Percentiles rank a stretch among this genome's conserved stretches.
Evolutionary conservation across 2,113 vertebrate genomes (phyloP).

Genomic region (Perca flavescens): DNA sequence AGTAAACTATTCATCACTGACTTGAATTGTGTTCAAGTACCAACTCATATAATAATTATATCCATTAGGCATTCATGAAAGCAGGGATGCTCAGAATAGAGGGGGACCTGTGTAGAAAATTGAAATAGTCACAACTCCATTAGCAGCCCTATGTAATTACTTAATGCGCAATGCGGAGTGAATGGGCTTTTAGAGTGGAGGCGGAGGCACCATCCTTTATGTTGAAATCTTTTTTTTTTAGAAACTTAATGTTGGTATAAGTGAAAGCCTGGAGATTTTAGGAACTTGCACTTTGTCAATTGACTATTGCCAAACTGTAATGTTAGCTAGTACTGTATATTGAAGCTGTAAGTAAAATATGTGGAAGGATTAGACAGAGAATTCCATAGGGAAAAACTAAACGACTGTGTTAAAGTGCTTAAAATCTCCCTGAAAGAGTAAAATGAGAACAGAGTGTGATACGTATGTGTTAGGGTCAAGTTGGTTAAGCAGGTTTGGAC

Average conservation of each 20-base stretch:
- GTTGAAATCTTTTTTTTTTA: not conserved
- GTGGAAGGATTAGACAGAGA: not conserved
- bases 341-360: not conserved
- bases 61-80: conserved; percentile 26
- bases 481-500: conserved; percentile 19
- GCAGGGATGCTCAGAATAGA: conserved; percentile 1
- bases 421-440: not conserved
- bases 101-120: conserved; percentile 3
- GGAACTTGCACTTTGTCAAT: not conserved
- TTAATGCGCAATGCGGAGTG: conserved; percentile 22
- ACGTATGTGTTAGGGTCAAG: not conserved
- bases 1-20: conserved; percentile 4
- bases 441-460: not conserved
- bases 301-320: not conserved
- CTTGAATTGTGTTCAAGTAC: conserved; percentile 31
- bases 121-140: conserved; percentile 42
- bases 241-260: conserved; percentile 8
- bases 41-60: not conserved
- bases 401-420: not conserved
- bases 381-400: not conserved
- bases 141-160: conserved; percentile 44
- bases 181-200: not conserved
- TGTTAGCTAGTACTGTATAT: not conserved
- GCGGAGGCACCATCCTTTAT: not conserved
- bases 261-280: not conserved